Percentiles rank a stretch among this genome's conserved stretches.
These are phyloP conservation scores for Sapajus apella DNA, from an alignment of 2,113 vertebrate genomes.

Conservation along the genomic window DNA sequence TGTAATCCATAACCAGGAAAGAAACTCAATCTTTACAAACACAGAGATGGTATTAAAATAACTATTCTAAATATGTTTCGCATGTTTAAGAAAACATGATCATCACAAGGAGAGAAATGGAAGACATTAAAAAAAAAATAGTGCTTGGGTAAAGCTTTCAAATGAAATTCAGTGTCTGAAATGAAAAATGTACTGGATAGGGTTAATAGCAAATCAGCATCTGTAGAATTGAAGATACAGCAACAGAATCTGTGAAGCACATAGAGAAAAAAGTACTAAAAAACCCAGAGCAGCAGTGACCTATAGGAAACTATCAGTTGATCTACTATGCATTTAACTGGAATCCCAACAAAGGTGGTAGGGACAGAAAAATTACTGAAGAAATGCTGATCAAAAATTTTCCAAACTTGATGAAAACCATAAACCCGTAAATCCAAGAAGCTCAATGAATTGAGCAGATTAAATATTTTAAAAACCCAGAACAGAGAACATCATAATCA, in stretches of 20 bases:
- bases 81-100: not conserved
- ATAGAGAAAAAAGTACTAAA: not conserved
- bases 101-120: not conserved
- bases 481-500: slow-evolving; percentile 21
- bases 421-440: not conserved
- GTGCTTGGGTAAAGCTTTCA: not conserved
- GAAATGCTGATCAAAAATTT: not conserved
- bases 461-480: not conserved
- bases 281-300: not conserved
- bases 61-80: not conserved
- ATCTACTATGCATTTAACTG: not conserved
- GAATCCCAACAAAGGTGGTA: not conserved
- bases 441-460: not conserved
- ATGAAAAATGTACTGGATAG: not conserved
- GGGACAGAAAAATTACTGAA: not conserved
- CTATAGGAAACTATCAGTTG: not conserved
- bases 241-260: not conserved
- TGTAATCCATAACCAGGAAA: not conserved
- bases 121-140: not conserved
- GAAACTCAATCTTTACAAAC: not conserved
- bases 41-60: not conserved
- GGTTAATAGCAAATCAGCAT: not conserved
- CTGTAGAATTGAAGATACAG: not conserved
- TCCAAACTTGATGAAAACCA: slow-evolving; percentile 14
- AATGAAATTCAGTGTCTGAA: not conserved